Evolutionary conservation across 2,888 invertebrate species (phyloP).

Genomic region (Clivina fossor): DNA sequence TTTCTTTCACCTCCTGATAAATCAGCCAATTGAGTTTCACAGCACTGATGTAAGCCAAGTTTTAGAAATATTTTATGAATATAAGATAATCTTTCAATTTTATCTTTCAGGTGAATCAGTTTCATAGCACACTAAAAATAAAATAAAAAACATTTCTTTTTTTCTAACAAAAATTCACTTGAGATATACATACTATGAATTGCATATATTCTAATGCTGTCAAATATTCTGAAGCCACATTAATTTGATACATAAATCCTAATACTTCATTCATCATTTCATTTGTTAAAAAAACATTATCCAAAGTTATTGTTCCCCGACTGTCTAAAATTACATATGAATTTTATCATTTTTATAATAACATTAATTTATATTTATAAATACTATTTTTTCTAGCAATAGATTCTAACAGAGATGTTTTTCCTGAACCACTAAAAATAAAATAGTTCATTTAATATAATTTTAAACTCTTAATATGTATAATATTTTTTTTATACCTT

Average conservation of each 20-base stretch:
- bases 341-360: not conserved
- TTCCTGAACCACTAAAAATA: slow-evolving; percentile 69
- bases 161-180: too few relatives aligned
- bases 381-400: slow-evolving; percentile 67
- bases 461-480: slow-evolving; percentile 3
- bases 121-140: slow-evolving; percentile 68
- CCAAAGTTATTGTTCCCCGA: slow-evolving; percentile 10
- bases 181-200: slow-evolving; percentile 77
- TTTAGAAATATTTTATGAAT: slow-evolving; percentile 53
- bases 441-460: slow-evolving; percentile 10
- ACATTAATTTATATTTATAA: not conserved
- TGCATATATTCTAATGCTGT: slow-evolving; percentile 79
- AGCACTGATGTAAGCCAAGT: slow-evolving; percentile 71
- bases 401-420: slow-evolving; percentile 71
- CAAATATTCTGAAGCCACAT: slow-evolving; percentile 74
- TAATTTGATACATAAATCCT: slow-evolving; percentile 83
- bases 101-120: slow-evolving; percentile 60
- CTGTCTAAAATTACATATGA: slow-evolving; percentile 12
- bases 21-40: slow-evolving; percentile 68
- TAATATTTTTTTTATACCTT: slow-evolving; percentile 53
- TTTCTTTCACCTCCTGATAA: slow-evolving; percentile 88
- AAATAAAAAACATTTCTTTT: too few relatives aligned
- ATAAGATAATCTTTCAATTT: slow-evolving; percentile 55
- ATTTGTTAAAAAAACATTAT: slow-evolving; percentile 59
- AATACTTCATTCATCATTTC: slow-evolving; percentile 71